Evolutionary conservation across 2,113 vertebrate species (phyloP).

Genomic region (Tichodroma muraria): DNA sequence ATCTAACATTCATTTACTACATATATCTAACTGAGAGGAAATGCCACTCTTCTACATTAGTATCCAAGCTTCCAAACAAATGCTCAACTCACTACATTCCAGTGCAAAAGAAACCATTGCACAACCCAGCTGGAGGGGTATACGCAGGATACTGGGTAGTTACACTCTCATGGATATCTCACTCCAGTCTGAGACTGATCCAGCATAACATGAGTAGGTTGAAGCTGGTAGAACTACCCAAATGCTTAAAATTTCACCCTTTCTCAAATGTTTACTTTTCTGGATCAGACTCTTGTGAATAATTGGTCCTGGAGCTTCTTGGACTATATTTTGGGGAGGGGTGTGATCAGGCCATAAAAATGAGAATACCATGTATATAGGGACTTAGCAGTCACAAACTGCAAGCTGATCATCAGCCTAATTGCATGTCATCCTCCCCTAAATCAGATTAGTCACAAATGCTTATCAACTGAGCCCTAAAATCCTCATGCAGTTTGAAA

Average conservation of each 20-base stretch:
- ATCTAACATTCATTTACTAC: not conserved
- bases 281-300: not conserved
- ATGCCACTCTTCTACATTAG: not conserved
- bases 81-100: not conserved
- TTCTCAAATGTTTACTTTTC: conserved; percentile 34
- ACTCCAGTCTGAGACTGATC: not conserved
- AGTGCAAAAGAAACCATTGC: not conserved
- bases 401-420: conserved; percentile 10
- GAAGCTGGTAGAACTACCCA: not conserved
- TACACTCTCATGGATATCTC: conserved; percentile 25
- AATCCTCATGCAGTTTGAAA: not conserved
- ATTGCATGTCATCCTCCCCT: conserved; percentile 10
- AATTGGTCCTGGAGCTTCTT: not conserved
- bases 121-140: not conserved
- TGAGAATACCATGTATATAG: not conserved
- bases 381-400: not conserved
- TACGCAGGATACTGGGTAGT: not conserved
- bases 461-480: conserved; percentile 11
- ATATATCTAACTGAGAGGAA: not conserved
- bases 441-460: conserved; percentile 55
- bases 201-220: not conserved
- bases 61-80: not conserved
- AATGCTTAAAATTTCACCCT: conserved; percentile 27
- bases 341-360: not conserved
- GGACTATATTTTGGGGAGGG: not conserved